A percentile compares a stretch with the other conserved stretches of the same genome.
Evolutionary conservation across 2,888 invertebrate genomes (phyloP).

Genomic region (Eudiplozoon nipponicum): DNA sequence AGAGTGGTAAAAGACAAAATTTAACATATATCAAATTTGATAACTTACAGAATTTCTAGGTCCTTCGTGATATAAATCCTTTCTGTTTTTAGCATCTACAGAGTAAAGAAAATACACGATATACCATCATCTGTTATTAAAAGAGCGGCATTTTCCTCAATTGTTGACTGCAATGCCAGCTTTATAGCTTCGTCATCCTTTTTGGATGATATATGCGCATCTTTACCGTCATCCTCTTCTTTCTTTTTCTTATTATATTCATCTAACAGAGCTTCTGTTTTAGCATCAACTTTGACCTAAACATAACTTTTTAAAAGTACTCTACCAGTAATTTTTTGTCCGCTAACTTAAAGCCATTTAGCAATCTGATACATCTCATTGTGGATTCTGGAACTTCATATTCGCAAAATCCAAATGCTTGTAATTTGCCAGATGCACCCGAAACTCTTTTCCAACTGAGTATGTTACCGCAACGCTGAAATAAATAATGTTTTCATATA

Average conservation of each 20-base stretch:
- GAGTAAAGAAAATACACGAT: too few species aligned
- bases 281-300: constrained; percentile 55
- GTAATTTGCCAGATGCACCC: constrained; percentile 34
- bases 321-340: constrained; percentile 61
- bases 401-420: constrained; percentile 85
- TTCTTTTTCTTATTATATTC: constrained; percentile 39
- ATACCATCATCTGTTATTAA: too few species aligned
- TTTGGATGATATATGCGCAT: background rate
- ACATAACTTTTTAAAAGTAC: constrained; percentile 17
- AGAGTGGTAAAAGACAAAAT: too few species aligned
- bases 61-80: too few species aligned
- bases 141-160: too few species aligned
- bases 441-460: constrained; percentile 84
- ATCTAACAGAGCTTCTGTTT: constrained; percentile 66
- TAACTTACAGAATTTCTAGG: too few species aligned
- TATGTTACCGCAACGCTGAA: constrained; percentile 56
- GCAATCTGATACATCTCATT: constrained; percentile 50
- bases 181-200: constrained; percentile 8
- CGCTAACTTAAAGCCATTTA: constrained; percentile 63
- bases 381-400: constrained; percentile 77
- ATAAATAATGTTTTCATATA: constrained; percentile 18
- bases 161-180: background rate
- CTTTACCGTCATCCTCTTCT: constrained; percentile 17
- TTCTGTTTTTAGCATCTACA: too few species aligned
- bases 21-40: too few species aligned